Evolutionary conservation across 2,797 vertebrate genomes (phyloP), one percentile per base, ranked within the genome.

Genomic region (Notamacropus eugenii): DNA sequence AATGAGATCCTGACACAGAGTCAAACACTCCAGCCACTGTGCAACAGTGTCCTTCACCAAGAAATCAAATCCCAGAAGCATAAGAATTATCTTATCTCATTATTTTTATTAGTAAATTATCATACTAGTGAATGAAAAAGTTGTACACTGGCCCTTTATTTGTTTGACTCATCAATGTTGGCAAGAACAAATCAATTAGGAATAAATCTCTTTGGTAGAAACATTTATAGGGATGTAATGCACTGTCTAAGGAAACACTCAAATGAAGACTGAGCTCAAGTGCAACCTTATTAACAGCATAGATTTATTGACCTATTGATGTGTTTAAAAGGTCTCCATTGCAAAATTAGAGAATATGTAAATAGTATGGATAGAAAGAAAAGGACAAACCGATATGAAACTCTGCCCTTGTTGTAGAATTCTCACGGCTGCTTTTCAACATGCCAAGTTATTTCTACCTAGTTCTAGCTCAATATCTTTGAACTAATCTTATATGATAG

Each of bases 261-360:
- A 95, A 95, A 97, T 96, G 98, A 98, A 98, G 97, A 97, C 94
- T 96, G 90, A 96, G 93, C 94, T 98, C 98, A 98, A 98, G 97
- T 97, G 98, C 96, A 92, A 97, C 95, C 96, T 95, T 97, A 98
- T 98, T 98, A 98, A 98, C 98, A 97, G 91, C 95, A 98, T 98
- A 82, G 97, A 98, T 98, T 98, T 98, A 98, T 98, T 98, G 98
- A 98, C 92, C 95, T 97, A 98, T 98, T 0, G 95, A 98, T 98
- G 98, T 59, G 54, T 97, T 98, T 98, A 97, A 98, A 98, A 98
- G 96, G 97, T 98, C 97, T 98, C 96, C 95, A 93, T 93, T 98
- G 93, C 97, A 98, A 98, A 98, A 98, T 96, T 95, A 98, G 97
- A 94, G 96, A 98, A 98, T 98, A 98, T 98, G 97, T 98, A 98